Evolutionary conservation across 2,797 vertebrate species (phyloP).

Genomic region (Mormyrops attenuatus): DNA sequence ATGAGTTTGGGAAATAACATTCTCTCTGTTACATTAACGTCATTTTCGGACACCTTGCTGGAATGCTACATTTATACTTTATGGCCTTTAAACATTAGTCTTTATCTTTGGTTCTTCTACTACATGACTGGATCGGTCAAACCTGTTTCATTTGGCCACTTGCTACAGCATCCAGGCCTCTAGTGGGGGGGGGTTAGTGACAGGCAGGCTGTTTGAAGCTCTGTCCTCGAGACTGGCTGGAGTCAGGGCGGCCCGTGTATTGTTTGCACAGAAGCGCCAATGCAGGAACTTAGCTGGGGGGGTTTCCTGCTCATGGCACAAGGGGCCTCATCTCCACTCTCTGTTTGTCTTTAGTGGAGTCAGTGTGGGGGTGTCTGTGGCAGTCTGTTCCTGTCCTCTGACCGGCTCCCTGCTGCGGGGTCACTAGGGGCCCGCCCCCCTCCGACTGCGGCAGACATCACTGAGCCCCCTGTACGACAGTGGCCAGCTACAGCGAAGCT

Average conservation of each 20-base stretch:
- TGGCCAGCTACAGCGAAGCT: neutral
- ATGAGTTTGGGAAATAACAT: neutral
- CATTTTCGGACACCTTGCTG: neutral
- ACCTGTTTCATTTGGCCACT: neutral
- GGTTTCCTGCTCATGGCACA: neutral
- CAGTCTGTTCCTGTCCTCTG: slow-evolving; percentile 33
- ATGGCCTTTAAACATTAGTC: neutral
- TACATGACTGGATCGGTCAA: neutral
- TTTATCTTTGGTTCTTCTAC: neutral
- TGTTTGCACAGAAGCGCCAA: slow-evolving; percentile 14
- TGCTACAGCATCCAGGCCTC: neutral
- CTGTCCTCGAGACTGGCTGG: neutral
- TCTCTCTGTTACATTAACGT: neutral
- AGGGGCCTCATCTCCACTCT: slow-evolving; percentile 48
- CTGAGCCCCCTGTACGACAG: neutral
- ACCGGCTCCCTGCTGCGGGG: neutral
- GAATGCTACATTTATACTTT: neutral
- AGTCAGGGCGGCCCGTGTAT: neutral
- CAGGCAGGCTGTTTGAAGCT: neutral
- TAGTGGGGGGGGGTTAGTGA: neutral
- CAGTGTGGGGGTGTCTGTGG: slow-evolving; percentile 41
- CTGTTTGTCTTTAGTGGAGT: slow-evolving; percentile 54
- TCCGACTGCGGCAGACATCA: neutral
- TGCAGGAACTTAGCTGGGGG: neutral
- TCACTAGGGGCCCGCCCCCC: neutral